Percentiles rank a stretch among this genome's conserved stretches.
Evolutionary conservation across 2,797 vertebrate species (phyloP).

Genomic region (Melopsittacus undulatus): DNA sequence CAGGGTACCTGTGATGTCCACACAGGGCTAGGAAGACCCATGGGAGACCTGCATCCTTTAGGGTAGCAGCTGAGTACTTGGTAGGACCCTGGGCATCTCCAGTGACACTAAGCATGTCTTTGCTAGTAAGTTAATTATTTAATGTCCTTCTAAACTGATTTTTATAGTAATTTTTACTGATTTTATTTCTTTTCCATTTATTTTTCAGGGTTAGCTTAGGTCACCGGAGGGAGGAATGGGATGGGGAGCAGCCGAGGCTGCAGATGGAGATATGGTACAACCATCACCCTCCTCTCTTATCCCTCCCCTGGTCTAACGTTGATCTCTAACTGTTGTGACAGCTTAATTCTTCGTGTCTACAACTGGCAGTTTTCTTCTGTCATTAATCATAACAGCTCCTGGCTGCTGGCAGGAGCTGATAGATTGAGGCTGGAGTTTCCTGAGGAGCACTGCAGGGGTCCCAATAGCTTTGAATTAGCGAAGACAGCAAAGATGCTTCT

Average conservation of each 20-base stretch:
- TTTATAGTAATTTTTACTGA: background rate
- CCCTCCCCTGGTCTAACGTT: background rate
- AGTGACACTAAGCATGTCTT: fast-evolving
- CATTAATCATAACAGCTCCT: background rate
- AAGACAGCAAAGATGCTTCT: background rate
- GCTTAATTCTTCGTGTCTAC: background rate
- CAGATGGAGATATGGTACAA: background rate
- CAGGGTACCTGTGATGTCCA: background rate
- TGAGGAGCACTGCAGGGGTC: background rate
- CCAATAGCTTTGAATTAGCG: background rate
- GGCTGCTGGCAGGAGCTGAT: conserved; percentile 32
- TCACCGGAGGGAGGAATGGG: background rate
- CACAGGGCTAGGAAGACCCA: background rate
- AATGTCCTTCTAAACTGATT: background rate
- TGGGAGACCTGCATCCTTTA: background rate
- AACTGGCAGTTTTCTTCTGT: background rate
- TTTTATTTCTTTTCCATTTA: background rate
- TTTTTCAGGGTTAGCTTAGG: background rate
- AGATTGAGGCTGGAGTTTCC: conserved; percentile 4
- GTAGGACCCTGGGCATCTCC: background rate
- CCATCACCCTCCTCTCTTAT: background rate
- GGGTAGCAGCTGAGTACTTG: background rate
- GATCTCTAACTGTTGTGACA: conserved; percentile 30
- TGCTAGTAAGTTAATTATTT: background rate
- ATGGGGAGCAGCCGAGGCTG: background rate